Percentiles rank a stretch among this genome's conserved stretches.
These are phyloP conservation scores for Dorcus hopei DNA, from an alignment of 2,888 invertebrate genomes.

Conservation along the genomic window DNA sequence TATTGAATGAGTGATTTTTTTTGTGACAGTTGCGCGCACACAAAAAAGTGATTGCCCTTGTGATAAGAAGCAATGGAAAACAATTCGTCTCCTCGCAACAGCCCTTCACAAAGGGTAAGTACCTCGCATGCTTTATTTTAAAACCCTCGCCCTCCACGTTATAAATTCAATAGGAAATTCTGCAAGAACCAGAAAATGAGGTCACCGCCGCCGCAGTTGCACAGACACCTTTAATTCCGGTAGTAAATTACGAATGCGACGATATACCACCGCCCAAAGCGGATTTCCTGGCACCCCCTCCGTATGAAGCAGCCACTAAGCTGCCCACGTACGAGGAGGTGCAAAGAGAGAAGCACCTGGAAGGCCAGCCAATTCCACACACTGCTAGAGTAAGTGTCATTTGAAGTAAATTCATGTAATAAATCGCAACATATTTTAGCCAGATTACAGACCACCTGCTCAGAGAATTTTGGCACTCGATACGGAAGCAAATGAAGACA, in stretches of 20 bases:
- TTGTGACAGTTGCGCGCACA: too few relatives aligned
- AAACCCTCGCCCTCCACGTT: too few relatives aligned
- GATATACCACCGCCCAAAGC: conserved; percentile 80
- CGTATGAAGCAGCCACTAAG: conserved; percentile 78
- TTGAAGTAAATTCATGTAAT: neutral
- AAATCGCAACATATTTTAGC: conserved; percentile 26
- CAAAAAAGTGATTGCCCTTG: too few relatives aligned
- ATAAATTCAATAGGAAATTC: conserved; percentile 8
- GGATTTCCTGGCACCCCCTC: conserved; percentile 84
- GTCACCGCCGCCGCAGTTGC: conserved; percentile 16
- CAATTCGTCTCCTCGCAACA: conserved; percentile 6
- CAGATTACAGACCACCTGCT: conserved; percentile 37
- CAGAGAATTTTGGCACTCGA: conserved; percentile 68
- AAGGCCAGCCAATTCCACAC: conserved; percentile 56
- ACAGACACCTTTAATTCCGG: conserved; percentile 28
- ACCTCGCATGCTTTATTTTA: neutral
- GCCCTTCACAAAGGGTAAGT: conserved; percentile 23
- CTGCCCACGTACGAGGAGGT: conserved; percentile 91
- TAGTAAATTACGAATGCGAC: conserved; percentile 44
- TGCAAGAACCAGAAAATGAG: conserved; percentile 12
- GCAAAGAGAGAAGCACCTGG: conserved; percentile 79
- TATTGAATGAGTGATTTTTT: conserved; percentile 4
- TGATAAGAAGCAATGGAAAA: conserved; percentile 8
- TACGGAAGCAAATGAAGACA: conserved; percentile 69
- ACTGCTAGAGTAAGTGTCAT: conserved; percentile 4